Percentiles rank a stretch among this genome's conserved stretches.
These are phyloP conservation scores for Notiomystis cincta DNA, from an alignment of 2,113 vertebrate species.

Conservation along the genomic window DNA sequence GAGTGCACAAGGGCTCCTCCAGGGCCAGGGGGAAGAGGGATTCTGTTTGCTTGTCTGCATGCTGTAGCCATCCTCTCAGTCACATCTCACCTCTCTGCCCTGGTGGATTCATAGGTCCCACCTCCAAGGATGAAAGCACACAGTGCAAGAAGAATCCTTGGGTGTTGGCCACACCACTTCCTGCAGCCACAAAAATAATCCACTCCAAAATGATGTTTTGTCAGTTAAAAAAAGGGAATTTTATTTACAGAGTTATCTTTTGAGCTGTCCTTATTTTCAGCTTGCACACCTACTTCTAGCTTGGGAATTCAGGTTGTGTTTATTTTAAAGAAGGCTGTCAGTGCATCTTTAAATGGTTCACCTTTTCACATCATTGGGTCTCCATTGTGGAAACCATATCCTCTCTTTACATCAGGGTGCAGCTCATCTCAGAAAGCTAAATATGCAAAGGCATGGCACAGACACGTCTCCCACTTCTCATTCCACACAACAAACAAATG, in stretches of 20 bases:
- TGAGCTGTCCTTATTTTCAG: neutral
- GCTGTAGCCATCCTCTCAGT: neutral
- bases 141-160: neutral
- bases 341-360: neutral
- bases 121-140: neutral
- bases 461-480: neutral
- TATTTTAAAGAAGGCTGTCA: neutral
- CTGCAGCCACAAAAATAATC: neutral
- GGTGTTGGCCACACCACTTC: neutral
- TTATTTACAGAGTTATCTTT: neutral
- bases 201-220: neutral
- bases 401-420: neutral
- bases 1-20: neutral
- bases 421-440: neutral
- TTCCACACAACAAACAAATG: neutral
- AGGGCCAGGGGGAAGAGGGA: neutral
- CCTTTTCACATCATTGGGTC: neutral
- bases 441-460: neutral
- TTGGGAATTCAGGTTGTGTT: neutral
- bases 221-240: neutral
- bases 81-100: too few species aligned
- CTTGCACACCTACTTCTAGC: neutral
- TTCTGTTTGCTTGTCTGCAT: neutral
- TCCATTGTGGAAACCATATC: neutral
- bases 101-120: fast-evolving